Base-by-base conservation (phyloP, 2,797 vertebrate species). In the Melanotaenia boesemani region DNA sequence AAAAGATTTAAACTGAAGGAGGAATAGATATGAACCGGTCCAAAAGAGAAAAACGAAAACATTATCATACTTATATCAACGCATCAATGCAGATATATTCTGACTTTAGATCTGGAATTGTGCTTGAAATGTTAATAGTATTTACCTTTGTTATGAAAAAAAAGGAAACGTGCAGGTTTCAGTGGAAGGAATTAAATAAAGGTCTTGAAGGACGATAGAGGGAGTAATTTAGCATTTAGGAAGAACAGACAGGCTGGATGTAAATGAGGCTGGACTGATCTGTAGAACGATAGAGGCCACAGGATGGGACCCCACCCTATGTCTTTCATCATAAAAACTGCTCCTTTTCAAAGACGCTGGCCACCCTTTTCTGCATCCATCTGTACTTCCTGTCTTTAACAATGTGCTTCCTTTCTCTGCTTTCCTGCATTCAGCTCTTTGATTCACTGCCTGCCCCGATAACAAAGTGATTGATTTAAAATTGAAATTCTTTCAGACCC, bases 361-460 rank as follows among this genome's bases (percentile, higher is more conserved):
- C 56, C 52, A 76, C 32, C 4, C 39, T 39, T 36, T 41, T 41
- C 52, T 63, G 50, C 79, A 65, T 77, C 70, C 74, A 72, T 82
- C 65, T 63, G 9, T 62, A 76, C 84, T 87, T 91, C 91, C 90
- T 85, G 71, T 77, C 79, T 74, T 32, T 74, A 91, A 90, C 88
- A 89, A 83, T 86, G 44, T 26, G 26, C 77, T 82, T 89, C 86
- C 86, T 70, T 24, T 62, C 55, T 44, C 54, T 41, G 3, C 8
- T 73, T 61, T 80, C 78, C 72, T 26, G 54, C 77, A 48, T 75
- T 76, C 71, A 60, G 59, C 76, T 28, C 57, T 34, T 50, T 72
- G 57, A 71, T 75, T 63, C 62, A 61, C 20, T 0, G 6, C 2
- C 0, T 77, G 64, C 74, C 20, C 37, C 0, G 55, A 24, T 48